A percentile compares a stretch with the other conserved stretches of the same genome.
Conservation (phyloP, 2,797 vertebrate species). For the Picus viridis region DNA sequence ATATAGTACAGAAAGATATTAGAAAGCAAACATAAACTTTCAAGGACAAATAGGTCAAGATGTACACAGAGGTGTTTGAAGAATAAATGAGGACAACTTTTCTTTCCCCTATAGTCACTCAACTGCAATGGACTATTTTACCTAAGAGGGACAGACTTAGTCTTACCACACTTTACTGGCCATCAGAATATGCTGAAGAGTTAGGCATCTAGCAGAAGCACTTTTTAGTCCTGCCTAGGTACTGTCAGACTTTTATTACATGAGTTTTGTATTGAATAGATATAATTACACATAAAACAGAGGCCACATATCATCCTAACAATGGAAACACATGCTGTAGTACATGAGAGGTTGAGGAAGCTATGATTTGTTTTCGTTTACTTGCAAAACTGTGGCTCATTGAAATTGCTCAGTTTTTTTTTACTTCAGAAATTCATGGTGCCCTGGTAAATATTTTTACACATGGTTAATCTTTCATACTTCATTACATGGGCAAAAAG, state of each 20-base stretch:
- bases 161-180: background rate
- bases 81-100: background rate
- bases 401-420: background rate
- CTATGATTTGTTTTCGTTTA: background rate
- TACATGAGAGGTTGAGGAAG: background rate
- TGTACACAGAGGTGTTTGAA: background rate
- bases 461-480: conserved; percentile 47
- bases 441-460: conserved; percentile 62
- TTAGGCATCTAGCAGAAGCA: background rate
- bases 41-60: background rate
- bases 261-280: background rate
- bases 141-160: background rate
- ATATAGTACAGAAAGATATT: background rate
- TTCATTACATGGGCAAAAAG: conserved; percentile 46
- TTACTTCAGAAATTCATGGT: conserved; percentile 18
- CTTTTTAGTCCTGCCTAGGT: background rate
- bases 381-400: background rate
- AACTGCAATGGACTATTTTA: background rate
- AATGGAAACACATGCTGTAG: background rate
- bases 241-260: background rate
- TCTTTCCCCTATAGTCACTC: background rate
- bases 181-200: background rate
- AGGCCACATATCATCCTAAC: background rate
- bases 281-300: background rate
- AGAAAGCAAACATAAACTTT: background rate